Base-by-base conservation (phyloP, 2,113 vertebrate genomes). In the Sisor rabdophorus region DNA sequence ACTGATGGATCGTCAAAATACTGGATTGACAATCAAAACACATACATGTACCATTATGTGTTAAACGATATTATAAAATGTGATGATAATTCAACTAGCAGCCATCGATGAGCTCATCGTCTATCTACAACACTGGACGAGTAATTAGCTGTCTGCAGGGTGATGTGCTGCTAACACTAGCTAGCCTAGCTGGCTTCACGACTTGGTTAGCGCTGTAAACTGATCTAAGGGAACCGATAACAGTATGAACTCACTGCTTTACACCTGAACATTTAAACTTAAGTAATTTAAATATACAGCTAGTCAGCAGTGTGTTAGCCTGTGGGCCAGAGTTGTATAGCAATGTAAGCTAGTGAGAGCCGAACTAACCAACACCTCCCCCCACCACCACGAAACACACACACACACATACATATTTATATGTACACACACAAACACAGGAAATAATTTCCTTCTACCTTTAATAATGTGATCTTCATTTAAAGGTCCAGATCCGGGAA, bases 391-490 rank as follows among this genome's bases (percentile, higher is more conserved):
- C 53, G n/a, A n/a, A n/a, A 55, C 53, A 55, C 17, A 19, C 53
- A 55, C 10, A 32, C 53, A 55, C 6, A n/a, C 11, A 40, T 3
- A 61, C 4, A 55, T 4, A 55, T 6, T 50, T 5, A 24, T 11
- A 54, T 26, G n/a, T 8, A 22, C 0, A 54, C 10, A 28, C 44
- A 69, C 16, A 28, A 15, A 24, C 6, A 67, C 3, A 22, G 15
- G 22, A 30, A 50, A 36, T 36, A 17, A 30, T 6, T 76, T 54
- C 30, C 54, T 52, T 91, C 90, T 79, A 93, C 92, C 91, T 92
- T 87, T 91, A 87, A 91, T 91, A 89, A 88, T 89, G 89, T 88
- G 91, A 90, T 92, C 91, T 92, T 92, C 92, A 92, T 92, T 92
- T 92, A 92, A 90, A 92, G 89, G 91, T 88, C 89, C 90, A 90